Conservation (phyloP, 2,888 invertebrate species). For the Coenonympha arcania region DNA sequence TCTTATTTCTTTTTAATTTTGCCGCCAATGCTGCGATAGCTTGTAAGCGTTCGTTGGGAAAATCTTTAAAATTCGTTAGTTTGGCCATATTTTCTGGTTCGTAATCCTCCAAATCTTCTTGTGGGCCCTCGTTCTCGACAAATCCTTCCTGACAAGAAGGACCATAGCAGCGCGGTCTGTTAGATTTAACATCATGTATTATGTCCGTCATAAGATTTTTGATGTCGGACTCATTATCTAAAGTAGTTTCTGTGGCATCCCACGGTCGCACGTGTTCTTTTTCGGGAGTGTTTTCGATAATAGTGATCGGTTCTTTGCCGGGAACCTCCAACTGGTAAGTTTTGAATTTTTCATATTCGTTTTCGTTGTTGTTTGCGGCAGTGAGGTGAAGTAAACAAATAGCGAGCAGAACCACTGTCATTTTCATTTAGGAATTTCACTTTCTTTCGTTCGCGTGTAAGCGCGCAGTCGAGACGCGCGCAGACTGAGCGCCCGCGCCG, state of each 20-base stretch:
- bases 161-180: slow-evolving; percentile 60
- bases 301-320: slow-evolving; percentile 73
- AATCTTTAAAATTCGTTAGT: slow-evolving; percentile 62
- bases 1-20: slow-evolving; percentile 65
- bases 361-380: slow-evolving; percentile 44
- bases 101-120: slow-evolving; percentile 76
- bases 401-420: slow-evolving; percentile 56
- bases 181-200: slow-evolving; percentile 54
- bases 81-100: slow-evolving; percentile 74
- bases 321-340: slow-evolving; percentile 73
- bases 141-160: slow-evolving; percentile 64
- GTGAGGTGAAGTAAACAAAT: slow-evolving; percentile 48
- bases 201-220: slow-evolving; percentile 62
- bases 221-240: slow-evolving; percentile 47
- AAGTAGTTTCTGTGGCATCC: slow-evolving; percentile 35
- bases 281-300: slow-evolving; percentile 65
- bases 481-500: slow-evolving; percentile 59
- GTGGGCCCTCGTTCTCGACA: slow-evolving; percentile 51
- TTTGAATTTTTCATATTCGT: slow-evolving; percentile 52
- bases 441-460: slow-evolving; percentile 57
- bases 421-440: slow-evolving; percentile 62
- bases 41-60: slow-evolving; percentile 58
- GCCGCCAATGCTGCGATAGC: slow-evolving; percentile 63
- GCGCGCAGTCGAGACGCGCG: slow-evolving; percentile 53
- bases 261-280: slow-evolving; percentile 33